Evolutionary conservation across 2,888 invertebrate genomes (phyloP), one percentile per base, ranked within the genome.

Genomic region (Erebia aethiops): DNA sequence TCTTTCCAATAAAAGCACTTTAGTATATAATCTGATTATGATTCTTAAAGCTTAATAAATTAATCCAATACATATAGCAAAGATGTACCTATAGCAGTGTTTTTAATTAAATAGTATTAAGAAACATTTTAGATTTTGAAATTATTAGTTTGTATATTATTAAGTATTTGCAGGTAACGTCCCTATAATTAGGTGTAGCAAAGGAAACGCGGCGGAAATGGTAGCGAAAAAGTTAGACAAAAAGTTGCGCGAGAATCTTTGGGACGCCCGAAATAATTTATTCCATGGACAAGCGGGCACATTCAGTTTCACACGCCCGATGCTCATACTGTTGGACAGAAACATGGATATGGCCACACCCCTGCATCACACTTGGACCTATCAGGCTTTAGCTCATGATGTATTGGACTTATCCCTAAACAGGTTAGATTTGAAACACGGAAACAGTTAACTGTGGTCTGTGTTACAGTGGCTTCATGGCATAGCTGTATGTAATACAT

Each of bases 281-380:
- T 99, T 99, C 85, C 97, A 97, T 80, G 96, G 97, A 72, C 95
- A 98, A 89, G 93, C 94, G 0, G 96, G 97, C 0, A 94, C 95
- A 68, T 96, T 95, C 81, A 97, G 98, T 87, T 99, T 99, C 86
- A 98, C 99, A 81, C 94, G 99, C 63, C 99, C 99, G 0, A 94
- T 99, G 80, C 92, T 99, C 49, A 96, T 99, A 76, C 92, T 99
- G 73, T 92, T 99, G 70, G 99, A 99, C 88, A 95, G 99, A 73
- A 98, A 98, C 88, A 95, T 99, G 76, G 99, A 99, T 87, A 96
- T 99, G 95, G 99, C 99, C 1, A 99, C 99, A 57, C 99, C 99
- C 35, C 92, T 99, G 73, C 99, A 99, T 94, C 99, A 99, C 88
- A 99, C 99, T 0, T 99, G 99, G 99, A 99, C 99, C 0, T 99